phyloP scores from a whole-genome alignment of 2,888 invertebrate species.

The Lepidocyrtoides sp. region DNA sequence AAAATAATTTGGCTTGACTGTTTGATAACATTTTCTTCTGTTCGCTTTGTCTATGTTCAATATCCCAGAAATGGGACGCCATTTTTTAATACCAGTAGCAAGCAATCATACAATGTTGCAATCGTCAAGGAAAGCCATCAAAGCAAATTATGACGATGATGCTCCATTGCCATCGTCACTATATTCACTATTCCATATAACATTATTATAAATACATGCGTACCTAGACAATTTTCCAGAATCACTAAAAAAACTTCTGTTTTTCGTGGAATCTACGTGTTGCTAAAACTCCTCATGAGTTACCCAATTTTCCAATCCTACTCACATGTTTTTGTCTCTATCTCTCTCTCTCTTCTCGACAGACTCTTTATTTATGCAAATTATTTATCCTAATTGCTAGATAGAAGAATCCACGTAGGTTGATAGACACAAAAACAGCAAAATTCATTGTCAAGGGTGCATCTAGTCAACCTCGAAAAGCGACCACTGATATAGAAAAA shows the following conservation, averaged over 20 bases:
- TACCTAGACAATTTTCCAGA: constrained; percentile 40
- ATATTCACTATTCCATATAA: constrained; percentile 22
- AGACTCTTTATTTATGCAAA: constrained; percentile 40
- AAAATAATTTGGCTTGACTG: not conserved
- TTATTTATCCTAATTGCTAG: constrained; percentile 34
- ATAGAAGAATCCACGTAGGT: not conserved
- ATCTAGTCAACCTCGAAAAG: constrained; percentile 75
- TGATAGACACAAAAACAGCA: constrained; percentile 13
- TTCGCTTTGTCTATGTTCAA: not conserved
- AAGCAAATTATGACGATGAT: not conserved
- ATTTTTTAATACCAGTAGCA: constrained; percentile 47
- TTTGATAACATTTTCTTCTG: not conserved
- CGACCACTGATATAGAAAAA: constrained; percentile 39
- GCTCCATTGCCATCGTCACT: constrained; percentile 23
- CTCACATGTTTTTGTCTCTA: constrained; percentile 34
- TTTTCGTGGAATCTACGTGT: not conserved
- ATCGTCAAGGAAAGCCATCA: constrained; percentile 15
- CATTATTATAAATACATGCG: not conserved
- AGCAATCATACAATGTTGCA: constrained; percentile 29
- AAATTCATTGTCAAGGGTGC: constrained; percentile 79
- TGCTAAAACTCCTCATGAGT: constrained; percentile 16
- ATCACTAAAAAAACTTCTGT: constrained; percentile 10
- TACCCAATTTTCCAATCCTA: constrained; percentile 41
- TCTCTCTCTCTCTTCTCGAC: constrained; percentile 6
- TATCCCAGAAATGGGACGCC: no score